These are phyloP conservation scores for Conchocele bisecta DNA, from an alignment of 2,888 invertebrate species.

Conservation along the genomic window DNA sequence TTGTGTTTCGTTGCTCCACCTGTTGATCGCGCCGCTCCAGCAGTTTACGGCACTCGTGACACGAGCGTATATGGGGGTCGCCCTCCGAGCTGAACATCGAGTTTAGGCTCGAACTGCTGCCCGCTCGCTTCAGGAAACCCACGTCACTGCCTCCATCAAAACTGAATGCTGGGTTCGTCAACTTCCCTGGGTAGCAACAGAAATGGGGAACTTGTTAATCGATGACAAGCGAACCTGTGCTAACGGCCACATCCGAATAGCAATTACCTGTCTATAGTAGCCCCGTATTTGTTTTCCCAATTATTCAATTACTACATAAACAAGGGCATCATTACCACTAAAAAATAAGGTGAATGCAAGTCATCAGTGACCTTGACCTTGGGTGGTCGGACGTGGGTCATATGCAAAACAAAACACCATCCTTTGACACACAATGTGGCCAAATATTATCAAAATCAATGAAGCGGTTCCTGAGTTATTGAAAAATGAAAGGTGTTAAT, in stretches of 20 bases:
- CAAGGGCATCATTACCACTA: too few relatives aligned
- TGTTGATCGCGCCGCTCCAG: constrained; percentile 90
- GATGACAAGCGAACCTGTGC: neutral
- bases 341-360: too few relatives aligned
- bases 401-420: too few relatives aligned
- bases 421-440: too few relatives aligned
- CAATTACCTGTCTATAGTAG: too few relatives aligned
- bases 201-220: neutral
- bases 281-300: too few relatives aligned
- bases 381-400: too few relatives aligned
- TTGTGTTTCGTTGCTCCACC: constrained; percentile 91
- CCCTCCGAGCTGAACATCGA: constrained; percentile 86
- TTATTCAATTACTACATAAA: too few relatives aligned
- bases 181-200: constrained; percentile 84
- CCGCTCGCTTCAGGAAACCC: constrained; percentile 81
- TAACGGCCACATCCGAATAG: neutral
- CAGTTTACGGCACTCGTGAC: constrained; percentile 84
- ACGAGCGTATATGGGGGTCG: constrained; percentile 84
- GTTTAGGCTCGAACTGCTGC: constrained; percentile 85
- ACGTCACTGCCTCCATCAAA: constrained; percentile 68
- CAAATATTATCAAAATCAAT: too few relatives aligned
- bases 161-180: constrained; percentile 85
- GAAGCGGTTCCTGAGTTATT: too few relatives aligned
- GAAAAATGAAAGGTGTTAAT: too few relatives aligned
- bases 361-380: too few relatives aligned